Evolutionary conservation across 1,140 invertebrate species (phyloP).

Genomic region (Pomacea maculata): DNA sequence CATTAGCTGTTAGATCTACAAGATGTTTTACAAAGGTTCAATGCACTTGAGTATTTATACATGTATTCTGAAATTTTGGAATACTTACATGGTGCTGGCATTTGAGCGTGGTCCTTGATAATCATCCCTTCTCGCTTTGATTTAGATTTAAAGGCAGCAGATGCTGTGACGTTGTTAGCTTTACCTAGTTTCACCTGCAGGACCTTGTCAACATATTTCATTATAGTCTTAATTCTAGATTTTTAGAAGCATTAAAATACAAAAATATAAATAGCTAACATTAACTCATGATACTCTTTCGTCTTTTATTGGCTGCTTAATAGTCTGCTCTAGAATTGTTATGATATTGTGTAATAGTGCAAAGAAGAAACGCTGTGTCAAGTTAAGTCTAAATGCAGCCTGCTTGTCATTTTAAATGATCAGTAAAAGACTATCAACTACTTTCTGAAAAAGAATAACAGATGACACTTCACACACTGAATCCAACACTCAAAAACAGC

Average conservation of each 20-base stretch:
- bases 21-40: no score
- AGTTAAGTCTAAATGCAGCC: not conserved
- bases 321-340: no score
- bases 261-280: not conserved
- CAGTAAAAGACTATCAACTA: not conserved
- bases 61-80: not conserved
- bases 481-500: no score
- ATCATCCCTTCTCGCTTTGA: slow-evolving; percentile 54
- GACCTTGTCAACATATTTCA: slow-evolving; percentile 36
- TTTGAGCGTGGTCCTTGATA: slow-evolving; percentile 35
- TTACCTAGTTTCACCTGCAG: slow-evolving; percentile 45
- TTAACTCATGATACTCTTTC: not conserved
- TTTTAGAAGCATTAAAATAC: not conserved
- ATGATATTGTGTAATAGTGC: not conserved
- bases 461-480: no score
- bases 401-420: not conserved
- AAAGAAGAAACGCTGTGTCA: not conserved
- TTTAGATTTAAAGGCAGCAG: slow-evolving; percentile 60
- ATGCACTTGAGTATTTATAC: no score
- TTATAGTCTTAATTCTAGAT: not conserved
- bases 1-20: no score
- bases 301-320: no score
- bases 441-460: not conserved
- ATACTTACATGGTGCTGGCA: slow-evolving; percentile 56
- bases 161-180: slow-evolving; percentile 57